These are phyloP conservation scores for Bugula neritina DNA, from an alignment of 2,888 invertebrate genomes.

Conservation along the genomic window DNA sequence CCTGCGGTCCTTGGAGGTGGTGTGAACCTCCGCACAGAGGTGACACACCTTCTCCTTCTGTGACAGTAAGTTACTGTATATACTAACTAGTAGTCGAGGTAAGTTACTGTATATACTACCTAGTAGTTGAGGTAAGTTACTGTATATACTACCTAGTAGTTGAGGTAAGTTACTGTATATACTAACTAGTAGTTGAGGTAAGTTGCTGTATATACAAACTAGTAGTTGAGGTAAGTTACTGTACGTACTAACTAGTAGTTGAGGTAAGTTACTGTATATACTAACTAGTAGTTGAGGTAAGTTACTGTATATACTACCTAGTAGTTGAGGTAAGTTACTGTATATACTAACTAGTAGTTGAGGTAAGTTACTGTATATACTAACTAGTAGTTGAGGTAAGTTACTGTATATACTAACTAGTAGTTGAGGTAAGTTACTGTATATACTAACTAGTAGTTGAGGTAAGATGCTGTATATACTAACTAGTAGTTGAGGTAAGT, in stretches of 20 bases:
- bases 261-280: not conserved
- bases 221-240: not conserved
- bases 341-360: not conserved
- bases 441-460: too few relatives aligned
- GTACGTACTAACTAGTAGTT: not conserved
- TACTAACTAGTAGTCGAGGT: not conserved
- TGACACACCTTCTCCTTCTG: not conserved
- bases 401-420: not conserved
- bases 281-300: not conserved
- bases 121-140: not conserved
- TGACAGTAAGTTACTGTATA: not conserved
- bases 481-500: not conserved
- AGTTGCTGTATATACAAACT: not conserved
- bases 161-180: not conserved
- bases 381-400: not conserved
- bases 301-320: not conserved
- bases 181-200: not conserved
- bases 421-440: not conserved
- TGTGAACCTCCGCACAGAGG: not conserved
- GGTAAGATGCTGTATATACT: not conserved
- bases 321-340: not conserved
- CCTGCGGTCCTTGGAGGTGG: not conserved
- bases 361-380: not conserved
- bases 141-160: not conserved
- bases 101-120: not conserved